Evolutionary conservation across 2,113 vertebrate genomes (phyloP), one percentile per base, ranked within the genome.

Genomic region (Hemicordylus capensis): DNA sequence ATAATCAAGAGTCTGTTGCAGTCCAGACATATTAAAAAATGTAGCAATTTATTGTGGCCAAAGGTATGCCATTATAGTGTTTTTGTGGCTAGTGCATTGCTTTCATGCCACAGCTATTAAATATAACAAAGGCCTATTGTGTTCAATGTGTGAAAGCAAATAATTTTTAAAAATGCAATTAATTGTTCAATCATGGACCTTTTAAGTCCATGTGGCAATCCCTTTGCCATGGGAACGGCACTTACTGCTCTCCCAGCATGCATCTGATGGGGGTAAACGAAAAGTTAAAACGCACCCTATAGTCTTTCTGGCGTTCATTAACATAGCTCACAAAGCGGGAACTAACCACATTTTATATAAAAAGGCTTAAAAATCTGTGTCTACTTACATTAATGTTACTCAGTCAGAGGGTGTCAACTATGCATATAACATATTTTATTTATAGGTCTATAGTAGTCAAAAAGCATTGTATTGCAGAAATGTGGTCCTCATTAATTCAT

Each of bases 401-500:
- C 91, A 94, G 56, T 91, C 92, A 88, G 89, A 48, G 89, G 88
- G 90, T 93, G 93, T 93, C 93, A 93, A 92, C 89, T 93, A 83
- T 87, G 92, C 63, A 80, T 79, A 76, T 80, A 95, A 84, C 89
- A 88, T 56, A 46, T 91, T 95, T 94, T 96, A 96, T 91, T 95
- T 95, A 94, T 95, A 94, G 93, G 93, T 89, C 92, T 92, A 90
- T 94, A 91, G 91, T 89, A 93, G 91, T 94, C 85, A 89, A 90
- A 94, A 94, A 89, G n/a, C 91, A 88, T 92, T 93, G 85, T 92
- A 93, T 95, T 90, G 89, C 1, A 56, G 91, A 95, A 96, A 96
- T 92, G 89, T 95, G 93, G 93, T 96, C 91, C 94, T 95, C 93
- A 94, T 96, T 97, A 96, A 95, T 96, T 96, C 92, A 94, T 95